Percentiles rank a stretch among this genome's conserved stretches.
Conservation (phyloP, 1,140 invertebrate species). For the Chelonus insularis region DNA sequence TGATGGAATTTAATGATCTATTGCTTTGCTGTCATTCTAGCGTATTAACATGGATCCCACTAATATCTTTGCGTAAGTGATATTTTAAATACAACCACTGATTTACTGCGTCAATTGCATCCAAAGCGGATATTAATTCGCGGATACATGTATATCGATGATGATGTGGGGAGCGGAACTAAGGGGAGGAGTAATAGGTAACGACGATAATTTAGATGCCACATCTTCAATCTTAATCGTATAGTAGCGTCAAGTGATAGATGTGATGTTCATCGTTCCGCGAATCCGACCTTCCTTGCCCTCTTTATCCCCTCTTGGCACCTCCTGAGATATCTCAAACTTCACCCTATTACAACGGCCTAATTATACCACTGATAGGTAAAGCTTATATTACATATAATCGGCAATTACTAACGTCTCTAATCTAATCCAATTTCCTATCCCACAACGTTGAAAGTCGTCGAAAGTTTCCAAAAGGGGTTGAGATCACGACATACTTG, state of each 20-base stretch:
- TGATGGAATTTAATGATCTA: no score
- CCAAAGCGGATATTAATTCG: background rate
- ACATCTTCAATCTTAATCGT: slow-evolving; percentile 50
- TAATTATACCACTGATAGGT: slow-evolving; percentile 16
- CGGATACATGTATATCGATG: background rate
- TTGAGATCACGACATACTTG: no score
- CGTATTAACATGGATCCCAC: no score
- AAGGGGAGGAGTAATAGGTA: slow-evolving; percentile 3
- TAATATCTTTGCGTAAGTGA: background rate
- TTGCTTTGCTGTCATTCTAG: no score
- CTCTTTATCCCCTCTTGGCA: background rate
- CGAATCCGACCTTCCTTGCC: slow-evolving; percentile 8
- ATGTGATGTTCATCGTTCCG: slow-evolving; percentile 44
- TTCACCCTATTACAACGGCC: slow-evolving; percentile 1
- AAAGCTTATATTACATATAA: slow-evolving; percentile 46
- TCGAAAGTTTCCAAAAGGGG: no score
- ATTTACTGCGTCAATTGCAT: background rate
- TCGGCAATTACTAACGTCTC: slow-evolving; percentile 48
- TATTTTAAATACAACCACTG: background rate
- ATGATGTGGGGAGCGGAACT: background rate
- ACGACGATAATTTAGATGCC: slow-evolving; percentile 46
- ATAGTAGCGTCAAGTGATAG: slow-evolving; percentile 45
- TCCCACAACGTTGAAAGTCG: background rate
- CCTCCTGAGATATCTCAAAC: slow-evolving; percentile 16
- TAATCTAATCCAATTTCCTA: slow-evolving; percentile 47